Evolutionary conservation across 2,888 invertebrate genomes (phyloP).

Genomic region (Drosophila ustulata): DNA sequence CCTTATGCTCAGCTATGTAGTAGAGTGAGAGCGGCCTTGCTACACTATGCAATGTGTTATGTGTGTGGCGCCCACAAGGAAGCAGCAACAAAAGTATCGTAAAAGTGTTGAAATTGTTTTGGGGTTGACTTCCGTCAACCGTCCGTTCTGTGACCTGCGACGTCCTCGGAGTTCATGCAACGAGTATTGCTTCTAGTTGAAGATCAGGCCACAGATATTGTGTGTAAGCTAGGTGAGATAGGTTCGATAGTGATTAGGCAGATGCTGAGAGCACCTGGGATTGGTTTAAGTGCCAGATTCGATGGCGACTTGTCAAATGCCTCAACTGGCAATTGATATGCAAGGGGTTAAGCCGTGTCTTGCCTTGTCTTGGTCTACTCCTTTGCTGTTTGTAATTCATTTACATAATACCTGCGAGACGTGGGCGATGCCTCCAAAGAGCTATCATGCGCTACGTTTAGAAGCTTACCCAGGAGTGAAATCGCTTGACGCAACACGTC

Average conservation of each 20-base stretch:
- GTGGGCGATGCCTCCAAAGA: conserved; percentile 30
- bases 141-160: conserved; percentile 43
- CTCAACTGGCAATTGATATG: conserved; percentile 38
- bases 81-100: conserved; percentile 58
- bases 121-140: conserved; percentile 76
- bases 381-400: conserved; percentile 67
- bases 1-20: conserved; percentile 59
- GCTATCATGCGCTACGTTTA: conserved; percentile 66
- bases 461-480: conserved; percentile 64
- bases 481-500: conserved; percentile 62
- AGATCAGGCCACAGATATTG: background rate
- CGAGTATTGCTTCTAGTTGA: background rate
- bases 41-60: conserved; percentile 2
- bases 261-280: background rate
- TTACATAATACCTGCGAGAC: conserved; percentile 74
- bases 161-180: conserved; percentile 4
- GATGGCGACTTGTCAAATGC: background rate
- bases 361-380: conserved; percentile 34
- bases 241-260: background rate
- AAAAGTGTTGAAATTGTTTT: conserved; percentile 77
- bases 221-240: background rate
- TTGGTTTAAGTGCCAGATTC: background rate
- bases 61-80: conserved; percentile 45
- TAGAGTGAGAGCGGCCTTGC: conserved; percentile 9
- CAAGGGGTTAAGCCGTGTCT: conserved; percentile 35